These are phyloP conservation scores for Amphipyra tragopoginis DNA, from an alignment of 2,888 invertebrate genomes.

Conservation along the genomic window DNA sequence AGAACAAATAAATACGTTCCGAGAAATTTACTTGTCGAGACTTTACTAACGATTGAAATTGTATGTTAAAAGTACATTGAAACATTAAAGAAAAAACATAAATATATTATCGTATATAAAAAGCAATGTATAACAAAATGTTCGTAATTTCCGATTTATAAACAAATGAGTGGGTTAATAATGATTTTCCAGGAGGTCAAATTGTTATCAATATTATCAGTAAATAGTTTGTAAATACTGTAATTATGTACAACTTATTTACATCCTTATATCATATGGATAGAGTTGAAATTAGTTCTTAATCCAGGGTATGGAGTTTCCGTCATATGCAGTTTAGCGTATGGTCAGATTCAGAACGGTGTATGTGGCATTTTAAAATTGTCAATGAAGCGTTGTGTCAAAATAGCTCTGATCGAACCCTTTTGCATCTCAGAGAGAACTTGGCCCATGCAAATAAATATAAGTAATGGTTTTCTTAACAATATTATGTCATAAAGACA, in stretches of 20 bases:
- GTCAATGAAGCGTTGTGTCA: too few species aligned
- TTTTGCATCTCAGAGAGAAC: too few species aligned
- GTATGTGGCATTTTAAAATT: constrained; percentile 13
- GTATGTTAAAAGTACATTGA: constrained; percentile 7
- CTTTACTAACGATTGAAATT: neutral
- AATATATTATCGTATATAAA: neutral
- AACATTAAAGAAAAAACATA: neutral
- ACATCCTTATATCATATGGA: constrained; percentile 3
- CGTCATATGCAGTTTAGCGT: constrained; percentile 39
- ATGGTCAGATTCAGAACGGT: constrained; percentile 9
- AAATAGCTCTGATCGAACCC: too few species aligned
- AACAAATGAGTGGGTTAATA: constrained; percentile 1
- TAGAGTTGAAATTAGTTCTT: constrained; percentile 36
- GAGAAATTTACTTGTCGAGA: neutral
- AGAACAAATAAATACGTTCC: neutral
- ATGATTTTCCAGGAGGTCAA: constrained; percentile 42
- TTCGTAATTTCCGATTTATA: neutral
- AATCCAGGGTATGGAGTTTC: constrained; percentile 21
- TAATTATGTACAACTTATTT: constrained; percentile 16
- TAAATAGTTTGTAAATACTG: constrained; percentile 20
- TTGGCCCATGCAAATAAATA: too few species aligned
- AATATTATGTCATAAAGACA: too few species aligned
- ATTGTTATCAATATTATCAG: constrained; percentile 44
- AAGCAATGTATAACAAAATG: constrained; percentile 8
- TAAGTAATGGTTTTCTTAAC: too few species aligned